A percentile compares a stretch with the other conserved stretches of the same genome.
phyloP scores from a whole-genome alignment of 2,888 invertebrate species.

The Caprella mutica region DNA sequence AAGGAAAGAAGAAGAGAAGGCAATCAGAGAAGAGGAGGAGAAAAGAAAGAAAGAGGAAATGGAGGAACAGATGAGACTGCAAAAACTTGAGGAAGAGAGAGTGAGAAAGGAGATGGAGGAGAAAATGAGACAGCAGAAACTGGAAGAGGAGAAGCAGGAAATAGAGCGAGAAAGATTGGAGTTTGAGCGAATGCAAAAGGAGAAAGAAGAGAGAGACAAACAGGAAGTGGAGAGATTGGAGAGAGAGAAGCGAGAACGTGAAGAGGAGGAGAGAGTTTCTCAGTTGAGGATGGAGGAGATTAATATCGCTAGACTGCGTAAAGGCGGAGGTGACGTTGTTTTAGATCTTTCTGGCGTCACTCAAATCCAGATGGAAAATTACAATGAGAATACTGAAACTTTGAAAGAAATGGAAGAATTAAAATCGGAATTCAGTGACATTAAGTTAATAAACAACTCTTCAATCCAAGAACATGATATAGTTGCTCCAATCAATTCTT shows the following conservation, averaged over 20 bases:
- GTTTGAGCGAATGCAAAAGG: neutral
- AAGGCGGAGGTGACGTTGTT: too few species aligned
- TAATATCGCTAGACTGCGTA: slow-evolving; percentile 6
- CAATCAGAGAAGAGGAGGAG: slow-evolving; percentile 18
- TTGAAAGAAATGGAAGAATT: too few species aligned
- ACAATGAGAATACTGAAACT: too few species aligned
- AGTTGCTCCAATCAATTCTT: too few species aligned
- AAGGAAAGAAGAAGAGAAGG: slow-evolving; percentile 17
- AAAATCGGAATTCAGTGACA: too few species aligned
- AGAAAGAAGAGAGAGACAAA: slow-evolving; percentile 2
- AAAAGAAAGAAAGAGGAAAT: slow-evolving; percentile 8
- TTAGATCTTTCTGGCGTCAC: too few species aligned
- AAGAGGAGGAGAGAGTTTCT: neutral
- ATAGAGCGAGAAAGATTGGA: slow-evolving; percentile 6
- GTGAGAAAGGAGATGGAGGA: slow-evolving; percentile 12
- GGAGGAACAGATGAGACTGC: slow-evolving; percentile 5
- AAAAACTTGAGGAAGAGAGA: slow-evolving; percentile 15
- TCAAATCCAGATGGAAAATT: too few species aligned
- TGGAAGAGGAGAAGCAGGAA: slow-evolving; percentile 11
- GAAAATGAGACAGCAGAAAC: slow-evolving; percentile 3
- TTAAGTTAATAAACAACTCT: too few species aligned
- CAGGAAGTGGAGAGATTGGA: neutral
- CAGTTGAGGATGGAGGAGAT: slow-evolving; percentile 7
- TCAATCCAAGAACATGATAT: too few species aligned
- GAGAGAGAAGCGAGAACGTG: slow-evolving; percentile 3